Conservation (phyloP, 2,113 vertebrate species). For the Gasterosteus nipponicus region DNA sequence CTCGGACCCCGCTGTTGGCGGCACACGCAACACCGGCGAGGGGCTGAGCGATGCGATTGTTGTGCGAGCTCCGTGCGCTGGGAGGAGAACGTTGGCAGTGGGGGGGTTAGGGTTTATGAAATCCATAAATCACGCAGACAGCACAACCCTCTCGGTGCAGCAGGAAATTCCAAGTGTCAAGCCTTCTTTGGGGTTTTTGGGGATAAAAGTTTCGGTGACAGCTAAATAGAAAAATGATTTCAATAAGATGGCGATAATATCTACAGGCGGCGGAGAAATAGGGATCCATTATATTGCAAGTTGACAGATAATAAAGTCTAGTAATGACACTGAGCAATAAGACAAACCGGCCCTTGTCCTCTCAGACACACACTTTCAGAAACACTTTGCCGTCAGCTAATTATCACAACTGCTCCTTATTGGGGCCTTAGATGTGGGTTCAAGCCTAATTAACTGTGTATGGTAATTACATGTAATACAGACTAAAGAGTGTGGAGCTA, state of each 20-base stretch:
- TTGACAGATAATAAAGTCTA: slow-evolving; percentile 70
- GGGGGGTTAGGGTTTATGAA: slow-evolving; percentile 80
- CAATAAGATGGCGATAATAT: slow-evolving; percentile 72
- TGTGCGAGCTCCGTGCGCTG: slow-evolving; percentile 59
- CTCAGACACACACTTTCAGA: slow-evolving; percentile 23
- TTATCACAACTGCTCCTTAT: slow-evolving; percentile 72
- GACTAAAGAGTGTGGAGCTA: slow-evolving; percentile 33
- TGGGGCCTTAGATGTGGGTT: slow-evolving; percentile 61
- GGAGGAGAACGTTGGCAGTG: slow-evolving; percentile 69
- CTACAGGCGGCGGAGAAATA: slow-evolving; percentile 59
- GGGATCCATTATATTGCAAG: slow-evolving; percentile 60
- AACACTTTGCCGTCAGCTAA: slow-evolving; percentile 13
- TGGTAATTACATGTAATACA: slow-evolving; percentile 59
- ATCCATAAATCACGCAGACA: slow-evolving; percentile 82
- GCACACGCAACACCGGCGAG: slow-evolving; percentile 39
- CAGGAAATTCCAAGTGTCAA: too few species aligned
- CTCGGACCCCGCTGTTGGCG: slow-evolving; percentile 62
- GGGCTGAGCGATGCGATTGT: slow-evolving; percentile 64
- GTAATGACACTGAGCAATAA: slow-evolving; percentile 66
- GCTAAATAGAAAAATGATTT: slow-evolving; percentile 75
- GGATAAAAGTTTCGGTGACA: slow-evolving; percentile 71
- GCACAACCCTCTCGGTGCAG: slow-evolving; percentile 57
- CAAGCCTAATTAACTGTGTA: slow-evolving; percentile 65
- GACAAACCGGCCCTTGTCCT: slow-evolving; percentile 32
- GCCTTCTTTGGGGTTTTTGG: slow-evolving; percentile 54